Conservation (phyloP, 2,888 invertebrate genomes). For the Torymus texanus region DNA sequence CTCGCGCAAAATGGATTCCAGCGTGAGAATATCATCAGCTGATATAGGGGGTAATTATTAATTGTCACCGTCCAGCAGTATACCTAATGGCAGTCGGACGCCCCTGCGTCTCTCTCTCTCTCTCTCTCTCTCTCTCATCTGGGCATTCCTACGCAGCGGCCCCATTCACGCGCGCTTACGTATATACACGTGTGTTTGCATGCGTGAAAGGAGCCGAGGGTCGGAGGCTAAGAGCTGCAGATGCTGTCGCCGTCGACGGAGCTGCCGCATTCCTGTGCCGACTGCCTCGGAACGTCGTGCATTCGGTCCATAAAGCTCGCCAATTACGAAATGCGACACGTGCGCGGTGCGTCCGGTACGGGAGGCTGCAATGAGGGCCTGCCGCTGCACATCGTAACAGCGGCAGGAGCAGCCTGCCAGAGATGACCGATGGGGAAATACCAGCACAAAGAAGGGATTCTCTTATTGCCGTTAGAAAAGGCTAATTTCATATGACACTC, state of each 20-base stretch:
- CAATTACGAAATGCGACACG: conserved; percentile 26
- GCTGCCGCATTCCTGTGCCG: no score
- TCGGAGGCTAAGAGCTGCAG: not conserved
- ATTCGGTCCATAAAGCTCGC: conserved; percentile 27
- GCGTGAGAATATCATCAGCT: conserved; percentile 63
- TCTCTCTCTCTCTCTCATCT: no score
- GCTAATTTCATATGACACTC: no score
- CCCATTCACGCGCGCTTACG: not conserved
- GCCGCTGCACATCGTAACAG: not conserved
- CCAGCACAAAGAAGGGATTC: not conserved
- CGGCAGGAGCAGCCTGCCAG: not conserved
- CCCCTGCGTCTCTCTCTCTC: not conserved
- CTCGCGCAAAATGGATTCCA: conserved; percentile 61
- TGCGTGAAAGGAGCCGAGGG: conserved; percentile 3
- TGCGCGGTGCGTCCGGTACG: conserved; percentile 13
- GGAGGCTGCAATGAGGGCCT: not conserved
- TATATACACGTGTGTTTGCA: not conserved
- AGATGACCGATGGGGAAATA: conserved; percentile 23
- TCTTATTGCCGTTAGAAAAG: no score
- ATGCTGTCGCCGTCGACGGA: not conserved
- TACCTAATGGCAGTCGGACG: conserved; percentile 62
- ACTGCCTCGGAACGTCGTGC: not conserved
- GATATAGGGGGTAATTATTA: conserved; percentile 69
- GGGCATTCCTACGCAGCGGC: not conserved
- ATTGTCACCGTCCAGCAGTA: conserved; percentile 62